Evolutionary conservation across 23 tunicate species (phyloP).

Genomic region (Styela clava): DNA sequence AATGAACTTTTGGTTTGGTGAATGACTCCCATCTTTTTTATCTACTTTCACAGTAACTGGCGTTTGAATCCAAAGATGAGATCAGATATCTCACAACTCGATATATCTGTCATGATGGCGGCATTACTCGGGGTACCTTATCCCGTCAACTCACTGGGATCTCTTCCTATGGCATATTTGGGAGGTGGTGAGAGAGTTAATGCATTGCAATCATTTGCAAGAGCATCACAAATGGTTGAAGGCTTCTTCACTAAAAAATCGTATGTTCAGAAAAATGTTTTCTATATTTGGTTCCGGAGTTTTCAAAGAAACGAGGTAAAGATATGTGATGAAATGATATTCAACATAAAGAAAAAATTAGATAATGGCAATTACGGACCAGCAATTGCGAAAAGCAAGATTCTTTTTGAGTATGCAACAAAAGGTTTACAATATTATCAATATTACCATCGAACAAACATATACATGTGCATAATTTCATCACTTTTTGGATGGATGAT

Average conservation of each 20-base stretch:
- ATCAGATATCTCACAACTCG: slow-evolving; percentile 26
- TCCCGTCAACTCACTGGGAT: slow-evolving; percentile 37
- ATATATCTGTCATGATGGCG: slow-evolving; percentile 37
- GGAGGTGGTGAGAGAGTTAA: neutral
- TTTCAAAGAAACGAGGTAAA: slow-evolving; percentile 5
- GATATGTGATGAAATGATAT: neutral
- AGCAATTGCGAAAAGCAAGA: neutral
- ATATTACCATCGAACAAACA: neutral
- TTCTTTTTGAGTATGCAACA: neutral
- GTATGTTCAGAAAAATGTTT: neutral
- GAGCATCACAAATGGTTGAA: slow-evolving; percentile 28
- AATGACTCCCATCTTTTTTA: too few species aligned
- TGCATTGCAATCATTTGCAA: slow-evolving; percentile 12
- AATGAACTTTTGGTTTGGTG: too few species aligned
- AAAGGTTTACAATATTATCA: slow-evolving; percentile 12
- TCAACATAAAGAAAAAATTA: neutral
- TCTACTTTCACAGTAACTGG: slow-evolving; percentile 37
- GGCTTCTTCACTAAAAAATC: neutral
- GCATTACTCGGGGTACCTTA: slow-evolving; percentile 38
- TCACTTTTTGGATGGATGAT: slow-evolving; percentile 15
- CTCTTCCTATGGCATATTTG: slow-evolving; percentile 29
- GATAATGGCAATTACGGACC: neutral
- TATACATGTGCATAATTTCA: neutral
- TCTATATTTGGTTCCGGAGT: slow-evolving; percentile 6
- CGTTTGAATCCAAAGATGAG: slow-evolving; percentile 17